Evolutionary conservation across 2,888 invertebrate species (phyloP).

Genomic region (Hydropsyche betteni): DNA sequence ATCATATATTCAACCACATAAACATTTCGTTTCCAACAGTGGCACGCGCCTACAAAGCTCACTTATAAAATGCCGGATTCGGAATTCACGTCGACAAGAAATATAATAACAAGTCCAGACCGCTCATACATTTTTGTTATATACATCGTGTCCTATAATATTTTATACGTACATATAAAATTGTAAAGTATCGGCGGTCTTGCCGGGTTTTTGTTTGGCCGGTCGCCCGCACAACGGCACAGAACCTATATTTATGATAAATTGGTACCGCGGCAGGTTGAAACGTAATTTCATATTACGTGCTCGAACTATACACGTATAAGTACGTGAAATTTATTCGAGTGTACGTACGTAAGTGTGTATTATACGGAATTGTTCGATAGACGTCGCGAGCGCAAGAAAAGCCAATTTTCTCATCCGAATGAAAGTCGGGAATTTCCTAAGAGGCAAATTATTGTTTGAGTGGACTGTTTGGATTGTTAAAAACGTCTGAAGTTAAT

Average conservation of each 20-base stretch:
- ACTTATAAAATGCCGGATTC: constrained; percentile 46
- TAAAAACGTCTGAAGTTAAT: too few species aligned
- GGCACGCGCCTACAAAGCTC: constrained; percentile 21
- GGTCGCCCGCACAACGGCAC: constrained; percentile 30
- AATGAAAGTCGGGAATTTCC: too few species aligned
- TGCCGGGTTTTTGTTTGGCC: constrained; percentile 30
- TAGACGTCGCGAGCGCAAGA: too few species aligned
- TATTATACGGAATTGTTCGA: too few species aligned
- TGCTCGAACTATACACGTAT: constrained; percentile 10
- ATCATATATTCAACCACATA: not conserved
- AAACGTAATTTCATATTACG: constrained; percentile 49
- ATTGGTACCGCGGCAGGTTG: constrained; percentile 48
- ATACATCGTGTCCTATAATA: too few species aligned
- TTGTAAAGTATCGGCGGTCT: constrained; percentile 32
- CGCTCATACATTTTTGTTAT: not conserved
- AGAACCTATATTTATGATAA: constrained; percentile 47
- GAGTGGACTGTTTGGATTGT: too few species aligned
- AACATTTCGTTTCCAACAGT: not conserved
- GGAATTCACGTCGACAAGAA: constrained; percentile 45
- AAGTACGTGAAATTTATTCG: not conserved
- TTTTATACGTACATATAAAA: constrained; percentile 26
- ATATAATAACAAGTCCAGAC: constrained; percentile 34
- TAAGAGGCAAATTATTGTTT: too few species aligned
- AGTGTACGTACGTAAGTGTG: not conserved
- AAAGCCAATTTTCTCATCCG: too few species aligned